Evolutionary conservation across 2,113 vertebrate species (phyloP).

Genomic region (Campylomormyrus tamandua): DNA sequence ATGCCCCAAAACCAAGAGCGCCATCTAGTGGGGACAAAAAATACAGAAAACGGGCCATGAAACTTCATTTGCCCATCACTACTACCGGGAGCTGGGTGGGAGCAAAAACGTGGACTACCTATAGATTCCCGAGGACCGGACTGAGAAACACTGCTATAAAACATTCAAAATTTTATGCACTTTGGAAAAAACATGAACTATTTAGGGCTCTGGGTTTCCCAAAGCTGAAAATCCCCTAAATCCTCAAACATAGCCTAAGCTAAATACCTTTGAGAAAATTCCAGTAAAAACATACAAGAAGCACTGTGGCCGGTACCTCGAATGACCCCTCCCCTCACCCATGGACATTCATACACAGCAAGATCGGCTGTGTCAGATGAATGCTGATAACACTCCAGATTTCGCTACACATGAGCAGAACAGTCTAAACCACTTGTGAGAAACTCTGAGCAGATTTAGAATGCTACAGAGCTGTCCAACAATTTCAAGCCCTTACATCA

Average conservation of each 20-base stretch:
- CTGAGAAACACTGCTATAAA: not conserved
- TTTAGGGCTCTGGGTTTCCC: not conserved
- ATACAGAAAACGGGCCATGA: too few relatives aligned
- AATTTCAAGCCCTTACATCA: not conserved
- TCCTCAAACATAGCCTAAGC: not conserved
- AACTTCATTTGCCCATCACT: too few relatives aligned
- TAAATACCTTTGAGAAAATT: not conserved
- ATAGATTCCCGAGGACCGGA: not conserved
- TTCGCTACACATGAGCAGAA: not conserved
- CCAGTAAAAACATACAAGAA: not conserved
- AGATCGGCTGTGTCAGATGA: not conserved
- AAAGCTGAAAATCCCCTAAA: not conserved
- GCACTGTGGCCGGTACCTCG: not conserved
- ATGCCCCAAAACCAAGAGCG: too few relatives aligned
- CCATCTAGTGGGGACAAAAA: too few relatives aligned
- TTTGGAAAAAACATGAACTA: not conserved
- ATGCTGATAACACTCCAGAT: not conserved
- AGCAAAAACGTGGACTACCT: not conserved
- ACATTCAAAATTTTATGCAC: not conserved
- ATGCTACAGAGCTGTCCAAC: too few relatives aligned
- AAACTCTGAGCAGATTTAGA: not conserved
- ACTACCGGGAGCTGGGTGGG: not conserved
- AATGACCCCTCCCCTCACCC: not conserved
- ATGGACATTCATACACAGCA: not conserved
- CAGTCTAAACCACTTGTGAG: not conserved